A percentile compares a stretch with the other conserved stretches of the same genome.
Evolutionary conservation across 1,140 invertebrate genomes (phyloP).

Genomic region (Harlomillsia oculata): DNA sequence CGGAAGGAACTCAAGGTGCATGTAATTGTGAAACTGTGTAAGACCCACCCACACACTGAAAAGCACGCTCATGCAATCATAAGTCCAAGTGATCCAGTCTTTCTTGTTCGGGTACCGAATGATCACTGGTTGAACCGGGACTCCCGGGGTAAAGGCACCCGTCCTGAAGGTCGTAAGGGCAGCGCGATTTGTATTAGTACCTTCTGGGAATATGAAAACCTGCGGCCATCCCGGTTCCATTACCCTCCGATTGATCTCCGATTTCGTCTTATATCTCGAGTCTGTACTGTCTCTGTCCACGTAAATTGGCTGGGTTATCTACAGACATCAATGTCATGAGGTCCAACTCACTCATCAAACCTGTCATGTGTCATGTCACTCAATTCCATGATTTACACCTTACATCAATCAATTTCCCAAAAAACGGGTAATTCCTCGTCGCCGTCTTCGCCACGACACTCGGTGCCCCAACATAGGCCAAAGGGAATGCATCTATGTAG

Average conservation of each 20-base stretch:
- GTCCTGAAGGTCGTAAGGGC: conserved; percentile 92
- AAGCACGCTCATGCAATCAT: conserved; percentile 79
- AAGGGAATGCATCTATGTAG: conserved; percentile 76
- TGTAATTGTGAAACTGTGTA: conserved; percentile 76
- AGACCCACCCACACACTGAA: conserved; percentile 81
- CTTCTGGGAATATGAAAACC: conserved; percentile 87
- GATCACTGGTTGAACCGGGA: conserved; percentile 86
- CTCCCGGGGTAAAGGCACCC: conserved; percentile 66
- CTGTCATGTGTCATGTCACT: no score
- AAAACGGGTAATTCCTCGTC: conserved; percentile 64
- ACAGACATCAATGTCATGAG: background rate
- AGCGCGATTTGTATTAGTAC: conserved; percentile 86
- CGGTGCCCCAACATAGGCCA: conserved; percentile 67
- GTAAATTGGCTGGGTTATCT: conserved; percentile 80
- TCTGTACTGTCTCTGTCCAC: conserved; percentile 85
- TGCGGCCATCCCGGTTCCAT: conserved; percentile 89
- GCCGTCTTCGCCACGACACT: conserved; percentile 80
- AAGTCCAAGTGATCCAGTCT: conserved; percentile 93
- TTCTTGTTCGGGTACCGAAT: conserved; percentile 82
- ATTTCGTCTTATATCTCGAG: conserved; percentile 79
- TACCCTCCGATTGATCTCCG: conserved; percentile 78
- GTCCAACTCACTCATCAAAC: no score
- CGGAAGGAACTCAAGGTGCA: conserved; percentile 89
- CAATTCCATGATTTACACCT: background rate
- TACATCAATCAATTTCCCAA: conserved; percentile 64